Evolutionary conservation across 2,797 vertebrate genomes (phyloP), one percentile per base, ranked within the genome.

Genomic region (Sebastes kiyomatsui): DNA sequence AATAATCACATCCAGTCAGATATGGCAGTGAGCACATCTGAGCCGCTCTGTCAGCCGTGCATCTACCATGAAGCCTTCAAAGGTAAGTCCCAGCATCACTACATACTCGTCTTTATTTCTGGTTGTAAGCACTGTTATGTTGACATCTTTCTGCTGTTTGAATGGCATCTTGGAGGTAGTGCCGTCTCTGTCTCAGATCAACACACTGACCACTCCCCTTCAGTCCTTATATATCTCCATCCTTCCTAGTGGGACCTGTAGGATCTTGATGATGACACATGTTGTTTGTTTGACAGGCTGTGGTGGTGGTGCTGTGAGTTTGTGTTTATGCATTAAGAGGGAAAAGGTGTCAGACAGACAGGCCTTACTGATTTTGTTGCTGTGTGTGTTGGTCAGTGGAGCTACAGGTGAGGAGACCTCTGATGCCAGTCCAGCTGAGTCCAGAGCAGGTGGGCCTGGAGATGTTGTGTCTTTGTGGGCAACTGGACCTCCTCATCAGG

Each of bases 381-480:
- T 68, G 28, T 86, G 25, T 87, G 64, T 90, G 38, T 42, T 42
- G 88, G 56, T 85, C 88, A 97, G 96, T 97, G 90, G 95, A 96
- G 78, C 79, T 97, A 81, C 94, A 96, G 84, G 79, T 97, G 87
- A 96, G 87, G 91, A 96, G 96, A 88, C 95, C 96, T 1, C 87
- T 97, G 86, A 92, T 94, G 93, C 95, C 96, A 0, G 77, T 96
- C 72, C 95, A 93, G 56, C 90, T 97, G 90, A 96, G 94, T 87
- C 92, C 94, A 3, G 95, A 96, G 80, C 96, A 96, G 91, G 95
- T 97, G 88, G 96, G 95, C 18, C 83, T 96, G 88, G 96, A 97
- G 92, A 96, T 97, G 95, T 67, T 96, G 86, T 96, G 95, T 84
- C 94, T 97, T 1, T 97, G 96, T 65, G 93, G 95, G 56, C 96